phyloP scores from a whole-genome alignment of 2,797 vertebrate species.

The Parambassis ranga region DNA sequence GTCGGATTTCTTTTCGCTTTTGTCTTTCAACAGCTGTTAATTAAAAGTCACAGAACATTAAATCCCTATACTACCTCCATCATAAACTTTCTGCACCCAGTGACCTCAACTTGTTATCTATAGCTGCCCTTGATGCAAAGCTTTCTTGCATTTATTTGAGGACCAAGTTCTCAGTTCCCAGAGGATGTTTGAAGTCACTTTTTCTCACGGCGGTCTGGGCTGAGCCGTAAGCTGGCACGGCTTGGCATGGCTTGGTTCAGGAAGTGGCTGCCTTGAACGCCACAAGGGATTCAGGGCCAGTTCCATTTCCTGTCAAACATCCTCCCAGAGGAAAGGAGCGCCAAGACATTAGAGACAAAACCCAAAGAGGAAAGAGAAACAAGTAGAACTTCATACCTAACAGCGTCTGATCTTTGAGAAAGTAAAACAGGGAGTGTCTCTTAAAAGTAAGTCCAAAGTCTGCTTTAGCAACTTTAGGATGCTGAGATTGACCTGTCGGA shows the following conservation, averaged over 20 bases:
- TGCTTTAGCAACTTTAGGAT: too few relatives aligned
- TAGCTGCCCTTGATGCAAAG: background rate
- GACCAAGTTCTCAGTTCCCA: conserved; percentile 31
- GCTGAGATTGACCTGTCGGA: too few relatives aligned
- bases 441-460: too few relatives aligned
- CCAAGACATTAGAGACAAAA: conserved; percentile 26
- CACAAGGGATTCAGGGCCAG: conserved; percentile 48
- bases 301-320: conserved; percentile 73
- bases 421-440: too few relatives aligned
- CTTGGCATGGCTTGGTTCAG: conserved; percentile 50
- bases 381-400: background rate
- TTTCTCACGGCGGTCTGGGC: conserved; percentile 72
- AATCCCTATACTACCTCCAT: background rate
- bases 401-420: background rate
- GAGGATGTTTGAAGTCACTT: conserved; percentile 16
- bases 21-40: conserved; percentile 34
- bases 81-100: background rate
- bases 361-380: background rate
- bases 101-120: background rate
- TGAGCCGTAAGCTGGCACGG: conserved; percentile 38
- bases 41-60: background rate
- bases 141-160: too few relatives aligned
- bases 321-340: conserved; percentile 58
- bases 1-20: background rate
- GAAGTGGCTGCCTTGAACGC: conserved; percentile 63